Evolutionary conservation across 2,797 vertebrate genomes (phyloP), one percentile per base, ranked within the genome.

Genomic region (Xiphorhynchus erythropygius): DNA sequence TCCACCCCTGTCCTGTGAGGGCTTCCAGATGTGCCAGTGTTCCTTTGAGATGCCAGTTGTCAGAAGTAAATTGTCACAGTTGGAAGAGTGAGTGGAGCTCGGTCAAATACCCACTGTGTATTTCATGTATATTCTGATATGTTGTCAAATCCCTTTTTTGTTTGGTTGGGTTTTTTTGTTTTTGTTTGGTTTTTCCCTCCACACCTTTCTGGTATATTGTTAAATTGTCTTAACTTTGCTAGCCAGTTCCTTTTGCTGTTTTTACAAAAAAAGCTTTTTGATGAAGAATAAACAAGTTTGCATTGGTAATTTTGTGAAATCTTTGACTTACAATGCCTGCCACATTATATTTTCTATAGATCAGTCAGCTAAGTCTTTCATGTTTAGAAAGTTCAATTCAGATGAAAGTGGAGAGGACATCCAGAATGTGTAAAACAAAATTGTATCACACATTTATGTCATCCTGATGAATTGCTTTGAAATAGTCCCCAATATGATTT

Each of bases 391-490:
- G 8, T 56, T 74, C 5, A 3, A 2, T 70, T 56, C 6, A 12
- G 52, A 19, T 55, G 11, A 25, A 63, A 86, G 69, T 59, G 33
- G 69, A 90, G 28, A 74, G n/a, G 32, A 80, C 69, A 67, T 67
- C 44, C 47, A 65, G 80, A 85, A 65, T 0, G 5, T 7, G 13
- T 80, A 69, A 87, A 78, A 10, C 13, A 78, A 75, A 79, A 82
- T 59, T 59, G 42, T 46, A 68, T 69, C 59, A 50, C 18, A 30
- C 17, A 39, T 79, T 86, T 93, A 30, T 90, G 37, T 79, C 78
- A 87, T 65, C 47, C 22, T 79, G 91, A 89, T 22, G 9, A 76
- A 93, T 92, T 65, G 55, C 47, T 89, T 76, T 85, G 62, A 73
- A 77, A 63, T 37, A 79, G 22, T 50, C n/a, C 27, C 18, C 15